Conservation (phyloP, 2,797 vertebrate species). For the Alca torda region DNA sequence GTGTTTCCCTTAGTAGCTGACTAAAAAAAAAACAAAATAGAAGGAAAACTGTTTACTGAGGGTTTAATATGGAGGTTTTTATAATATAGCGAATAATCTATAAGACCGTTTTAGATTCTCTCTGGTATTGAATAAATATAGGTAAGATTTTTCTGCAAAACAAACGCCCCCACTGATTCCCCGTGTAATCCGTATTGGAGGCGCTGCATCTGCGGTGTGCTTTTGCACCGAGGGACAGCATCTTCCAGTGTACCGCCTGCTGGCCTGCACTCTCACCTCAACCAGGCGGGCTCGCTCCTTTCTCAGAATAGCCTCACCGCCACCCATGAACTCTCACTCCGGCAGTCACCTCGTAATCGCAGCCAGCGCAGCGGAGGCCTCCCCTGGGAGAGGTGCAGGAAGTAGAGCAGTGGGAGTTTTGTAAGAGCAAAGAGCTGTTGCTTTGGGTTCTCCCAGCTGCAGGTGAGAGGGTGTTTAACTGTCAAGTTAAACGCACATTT, state of each 20-base stretch:
- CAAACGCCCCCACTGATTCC: neutral
- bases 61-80: neutral
- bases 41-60: neutral
- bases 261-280: neutral
- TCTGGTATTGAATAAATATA: neutral
- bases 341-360: neutral
- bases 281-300: neutral
- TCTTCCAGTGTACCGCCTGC: neutral
- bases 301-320: neutral
- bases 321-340: neutral
- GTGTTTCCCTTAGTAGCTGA: neutral
- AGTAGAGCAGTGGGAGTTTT: neutral
- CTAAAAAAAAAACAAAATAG: neutral
- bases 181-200: neutral
- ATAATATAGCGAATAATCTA: neutral
- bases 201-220: neutral
- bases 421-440: neutral
- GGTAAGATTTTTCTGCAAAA: neutral
- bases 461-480: neutral
- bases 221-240: accelerated
- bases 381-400: neutral
- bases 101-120: neutral
- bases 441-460: neutral
- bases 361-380: neutral
- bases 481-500: neutral